phyloP scores from a whole-genome alignment of 2,888 invertebrate genomes.

The Portevinia maculata region DNA sequence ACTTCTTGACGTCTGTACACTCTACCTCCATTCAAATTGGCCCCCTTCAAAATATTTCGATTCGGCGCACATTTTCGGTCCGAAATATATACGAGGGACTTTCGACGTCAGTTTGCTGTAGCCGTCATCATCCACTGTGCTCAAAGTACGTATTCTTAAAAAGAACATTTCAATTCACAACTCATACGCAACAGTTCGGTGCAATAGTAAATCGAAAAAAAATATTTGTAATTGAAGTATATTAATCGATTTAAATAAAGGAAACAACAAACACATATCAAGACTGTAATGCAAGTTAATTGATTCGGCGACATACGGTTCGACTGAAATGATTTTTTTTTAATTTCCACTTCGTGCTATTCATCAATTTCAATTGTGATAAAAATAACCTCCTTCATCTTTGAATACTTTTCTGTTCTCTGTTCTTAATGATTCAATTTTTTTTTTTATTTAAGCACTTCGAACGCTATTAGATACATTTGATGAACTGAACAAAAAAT shows the following conservation, averaged over 20 bases:
- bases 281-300: constrained; percentile 32
- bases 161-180: background rate
- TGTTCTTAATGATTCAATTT: constrained; percentile 10
- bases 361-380: constrained; percentile 26
- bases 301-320: constrained; percentile 35
- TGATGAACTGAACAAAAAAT: constrained; percentile 18
- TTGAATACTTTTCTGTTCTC: background rate
- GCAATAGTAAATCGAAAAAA: background rate
- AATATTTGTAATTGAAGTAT: constrained; percentile 20
- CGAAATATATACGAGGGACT: no score
- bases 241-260: constrained; percentile 45
- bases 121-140: constrained; percentile 11
- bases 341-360: background rate
- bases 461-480: background rate
- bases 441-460: background rate
- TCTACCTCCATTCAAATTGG: constrained; percentile 11
- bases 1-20: background rate
- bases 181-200: constrained; percentile 50
- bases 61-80: constrained; percentile 39
- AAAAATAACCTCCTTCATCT: constrained; percentile 51
- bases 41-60: constrained; percentile 24
- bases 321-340: background rate
- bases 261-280: constrained; percentile 34
- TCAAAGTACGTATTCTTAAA: constrained; percentile 6
- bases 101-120: constrained; percentile 11